Evolutionary conservation across 2,113 vertebrate genomes (phyloP).

Genomic region (Vanacampus margaritifer): DNA sequence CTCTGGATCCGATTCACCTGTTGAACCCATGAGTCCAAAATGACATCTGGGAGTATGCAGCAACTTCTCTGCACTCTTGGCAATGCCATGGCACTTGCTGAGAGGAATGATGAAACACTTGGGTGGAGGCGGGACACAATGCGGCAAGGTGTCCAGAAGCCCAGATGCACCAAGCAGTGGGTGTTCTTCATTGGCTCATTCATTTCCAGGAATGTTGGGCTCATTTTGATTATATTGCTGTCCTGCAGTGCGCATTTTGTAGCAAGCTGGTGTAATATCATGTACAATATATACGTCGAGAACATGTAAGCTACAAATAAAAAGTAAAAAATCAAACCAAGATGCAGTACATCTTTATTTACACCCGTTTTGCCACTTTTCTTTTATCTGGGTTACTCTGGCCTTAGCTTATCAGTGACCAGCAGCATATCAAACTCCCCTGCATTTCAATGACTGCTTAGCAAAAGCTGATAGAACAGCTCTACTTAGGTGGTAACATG

Average conservation of each 20-base stretch:
- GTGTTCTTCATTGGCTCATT: constrained; percentile 45
- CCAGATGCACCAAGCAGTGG: constrained; percentile 60
- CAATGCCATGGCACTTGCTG: constrained; percentile 51
- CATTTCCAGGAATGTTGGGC: constrained; percentile 57
- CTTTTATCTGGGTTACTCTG: constrained; percentile 49
- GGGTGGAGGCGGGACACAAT: constrained; percentile 62
- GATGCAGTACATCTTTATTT: neutral
- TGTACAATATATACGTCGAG: neutral
- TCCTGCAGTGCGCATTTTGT: neutral
- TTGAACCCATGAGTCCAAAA: constrained; percentile 47
- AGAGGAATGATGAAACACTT: constrained; percentile 65
- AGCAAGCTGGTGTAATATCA: constrained; percentile 8
- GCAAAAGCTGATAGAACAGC: constrained; percentile 58
- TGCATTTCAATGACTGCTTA: constrained; percentile 51
- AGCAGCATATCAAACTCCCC: constrained; percentile 44
- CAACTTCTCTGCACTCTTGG: constrained; percentile 47
- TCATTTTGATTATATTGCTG: constrained; percentile 35
- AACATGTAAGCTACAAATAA: neutral
- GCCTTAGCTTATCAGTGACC: constrained; percentile 53
- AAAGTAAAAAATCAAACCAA: too few species aligned
- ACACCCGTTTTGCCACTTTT: constrained; percentile 15
- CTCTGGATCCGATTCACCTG: constrained; percentile 59
- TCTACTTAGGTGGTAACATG: neutral
- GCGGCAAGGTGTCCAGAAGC: constrained; percentile 65
- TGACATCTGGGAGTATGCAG: constrained; percentile 62